Percentiles rank a stretch among this genome's conserved stretches.
These are phyloP conservation scores for Amphimedon queenslandica DNA, from an alignment of 37 sponge, comb jelly and placozoan genomes.

Conservation along the genomic window DNA sequence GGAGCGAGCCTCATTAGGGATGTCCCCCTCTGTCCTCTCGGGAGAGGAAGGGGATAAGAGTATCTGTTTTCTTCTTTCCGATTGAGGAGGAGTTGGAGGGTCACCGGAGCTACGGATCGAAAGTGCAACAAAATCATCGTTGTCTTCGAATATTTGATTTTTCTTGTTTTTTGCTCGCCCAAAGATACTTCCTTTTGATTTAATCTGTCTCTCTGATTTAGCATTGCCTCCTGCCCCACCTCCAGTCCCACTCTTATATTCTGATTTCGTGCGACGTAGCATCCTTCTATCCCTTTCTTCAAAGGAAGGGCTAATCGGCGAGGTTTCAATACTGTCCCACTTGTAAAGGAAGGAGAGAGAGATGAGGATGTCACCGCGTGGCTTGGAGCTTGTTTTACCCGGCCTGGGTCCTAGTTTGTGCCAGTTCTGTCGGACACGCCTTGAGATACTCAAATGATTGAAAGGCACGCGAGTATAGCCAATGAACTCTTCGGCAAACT, in stretches of 20 bases:
- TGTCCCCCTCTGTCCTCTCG: background rate
- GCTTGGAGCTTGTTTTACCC: slow-evolving; percentile 41
- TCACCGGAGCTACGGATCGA: background rate
- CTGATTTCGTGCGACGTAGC: slow-evolving; percentile 20
- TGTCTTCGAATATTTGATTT: slow-evolving; percentile 15
- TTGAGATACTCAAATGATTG: slow-evolving; percentile 17
- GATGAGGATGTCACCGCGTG: slow-evolving; percentile 46
- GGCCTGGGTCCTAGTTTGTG: slow-evolving; percentile 47
- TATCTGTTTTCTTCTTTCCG: background rate
- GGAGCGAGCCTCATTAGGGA: background rate
- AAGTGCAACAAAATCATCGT: slow-evolving; percentile 17
- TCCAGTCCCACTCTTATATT: background rate
- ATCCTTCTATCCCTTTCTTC: slow-evolving; percentile 4
- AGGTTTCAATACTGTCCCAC: slow-evolving; percentile 10
- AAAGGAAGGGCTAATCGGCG: background rate
- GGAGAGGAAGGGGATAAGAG: background rate
- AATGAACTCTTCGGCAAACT: slow-evolving; percentile 15
- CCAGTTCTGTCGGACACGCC: slow-evolving; percentile 27
- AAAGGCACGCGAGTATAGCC: slow-evolving; percentile 33
- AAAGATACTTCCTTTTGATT: slow-evolving; percentile 6
- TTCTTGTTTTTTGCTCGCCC: slow-evolving; percentile 16
- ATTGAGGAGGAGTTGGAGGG: background rate
- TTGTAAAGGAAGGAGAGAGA: slow-evolving; percentile 31
- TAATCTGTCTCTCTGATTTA: background rate
- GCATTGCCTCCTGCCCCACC: background rate